A percentile compares a stretch with the other conserved stretches of the same genome.
Evolutionary conservation across 37 sponge, comb jelly and placozoan genomes (phyloP).

Genomic region (Dysidea cf. avara): DNA sequence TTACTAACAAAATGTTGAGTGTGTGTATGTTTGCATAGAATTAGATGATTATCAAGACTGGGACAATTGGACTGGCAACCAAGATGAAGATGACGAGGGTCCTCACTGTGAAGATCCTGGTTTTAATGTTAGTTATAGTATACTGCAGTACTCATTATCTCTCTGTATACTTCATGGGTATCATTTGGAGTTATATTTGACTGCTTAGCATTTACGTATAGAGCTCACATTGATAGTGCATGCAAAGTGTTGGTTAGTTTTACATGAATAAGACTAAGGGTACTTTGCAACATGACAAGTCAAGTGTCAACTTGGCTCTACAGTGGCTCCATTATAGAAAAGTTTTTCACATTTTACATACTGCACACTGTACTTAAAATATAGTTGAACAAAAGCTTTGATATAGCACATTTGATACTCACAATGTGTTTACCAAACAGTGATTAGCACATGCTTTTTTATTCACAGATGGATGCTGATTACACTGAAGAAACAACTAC

Average conservation of each 20-base stretch:
- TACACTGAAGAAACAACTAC: constrained; percentile 17
- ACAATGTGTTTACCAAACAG: background rate
- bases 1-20: too few species aligned
- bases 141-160: too few species aligned
- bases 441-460: background rate
- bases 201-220: too few species aligned
- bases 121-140: constrained; percentile 65
- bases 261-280: too few species aligned
- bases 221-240: too few species aligned
- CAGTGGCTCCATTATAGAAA: too few species aligned
- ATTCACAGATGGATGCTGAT: constrained; percentile 84
- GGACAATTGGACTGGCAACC: constrained; percentile 34
- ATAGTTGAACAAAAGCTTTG: background rate
- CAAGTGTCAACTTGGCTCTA: too few species aligned
- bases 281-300: too few species aligned
- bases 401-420: background rate
- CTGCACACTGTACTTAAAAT: background rate
- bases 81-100: constrained; percentile 14
- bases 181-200: too few species aligned
- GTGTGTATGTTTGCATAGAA: background rate
- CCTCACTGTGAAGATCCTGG: constrained; percentile 77
- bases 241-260: too few species aligned
- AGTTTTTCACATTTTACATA: background rate
- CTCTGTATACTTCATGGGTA: too few species aligned
- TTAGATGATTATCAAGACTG: constrained; percentile 16